Base-by-base conservation (phyloP, 1,140 invertebrate species). In the Procambarus virginalis region DNA sequence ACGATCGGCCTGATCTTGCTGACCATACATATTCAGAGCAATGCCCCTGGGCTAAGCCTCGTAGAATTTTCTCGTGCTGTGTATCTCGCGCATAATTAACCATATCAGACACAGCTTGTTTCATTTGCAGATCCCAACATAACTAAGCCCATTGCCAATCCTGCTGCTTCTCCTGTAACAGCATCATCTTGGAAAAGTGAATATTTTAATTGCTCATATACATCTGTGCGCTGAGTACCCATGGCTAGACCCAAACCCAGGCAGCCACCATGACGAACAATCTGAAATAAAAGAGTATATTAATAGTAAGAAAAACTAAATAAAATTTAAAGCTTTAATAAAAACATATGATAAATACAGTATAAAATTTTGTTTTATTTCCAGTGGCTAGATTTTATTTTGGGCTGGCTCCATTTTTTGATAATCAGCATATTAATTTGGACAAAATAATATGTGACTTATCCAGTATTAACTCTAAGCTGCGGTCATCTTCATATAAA, bases 141-240 rank as follows among this genome's bases (percentile, higher is more conserved):
- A 0, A 99, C 98, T 95, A 99, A 96, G 77, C 99, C 99, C 98
- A 99, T 99, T 5, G 98, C 97, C 77, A 99, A 97, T 87, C 98
- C 99, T 90, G 99, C 99, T 46, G 99, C 99, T 95, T 99, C 99
- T 49, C 98, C 99, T 68, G 98, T 98, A 0, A 99, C 98, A 6
- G 99, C 99, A 95, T 99, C 99, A 94, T 99, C 99, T 95, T 99
- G 98, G 93, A 99, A 99, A 55, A 99, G 95, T 94, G 98, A 99
- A 93, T 98, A 98, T 93, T 99, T 99, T 0, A 99, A 94, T 93
- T 99, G 97, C 93, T 99, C 98, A 93, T 99, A 99, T 22, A 99
- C 96, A 93, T 99, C 98, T 92, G 97, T 96, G 81, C 98, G 95
- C 93, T 98, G 97, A 9, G 98, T 99, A 12, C 99, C 99, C 97